phyloP scores from a whole-genome alignment of 2,888 invertebrate genomes.

The Microctonus hyperodae region DNA sequence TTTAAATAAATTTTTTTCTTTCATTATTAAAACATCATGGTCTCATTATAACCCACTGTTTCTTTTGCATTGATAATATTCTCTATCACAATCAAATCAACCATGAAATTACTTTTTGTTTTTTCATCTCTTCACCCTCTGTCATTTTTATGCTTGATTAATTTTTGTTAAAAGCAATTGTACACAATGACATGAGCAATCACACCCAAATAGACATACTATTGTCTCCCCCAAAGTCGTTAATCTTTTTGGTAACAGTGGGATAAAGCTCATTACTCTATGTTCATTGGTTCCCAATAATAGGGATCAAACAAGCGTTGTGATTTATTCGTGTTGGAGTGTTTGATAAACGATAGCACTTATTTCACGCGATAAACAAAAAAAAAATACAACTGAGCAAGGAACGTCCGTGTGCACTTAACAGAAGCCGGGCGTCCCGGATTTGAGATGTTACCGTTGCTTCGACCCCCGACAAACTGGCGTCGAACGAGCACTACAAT shows the following conservation, averaged over 20 bases:
- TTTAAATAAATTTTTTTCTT: no score
- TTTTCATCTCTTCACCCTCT: background rate
- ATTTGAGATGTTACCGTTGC: conserved; percentile 54
- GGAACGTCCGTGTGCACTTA: conserved; percentile 27
- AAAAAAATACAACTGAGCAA: background rate
- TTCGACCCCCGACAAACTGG: conserved; percentile 62
- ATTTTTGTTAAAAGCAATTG: background rate
- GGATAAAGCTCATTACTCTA: background rate
- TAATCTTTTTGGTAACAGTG: background rate
- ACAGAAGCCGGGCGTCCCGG: conserved; percentile 41
- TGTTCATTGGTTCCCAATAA: background rate
- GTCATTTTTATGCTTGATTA: background rate
- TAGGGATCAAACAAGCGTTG: background rate
- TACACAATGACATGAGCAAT: background rate
- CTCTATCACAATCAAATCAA: background rate
- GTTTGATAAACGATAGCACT: background rate
- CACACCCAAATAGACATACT: background rate
- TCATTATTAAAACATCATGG: no score
- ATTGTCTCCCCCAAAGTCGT: background rate
- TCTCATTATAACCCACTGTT: background rate
- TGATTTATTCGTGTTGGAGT: background rate
- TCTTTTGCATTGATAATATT: background rate
- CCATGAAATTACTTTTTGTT: background rate
- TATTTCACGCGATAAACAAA: conserved; percentile 21
- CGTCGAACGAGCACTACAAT: conserved; percentile 49